Base-by-base conservation (phyloP, 2,797 vertebrate species). In the Ficedula albicollis region DNA sequence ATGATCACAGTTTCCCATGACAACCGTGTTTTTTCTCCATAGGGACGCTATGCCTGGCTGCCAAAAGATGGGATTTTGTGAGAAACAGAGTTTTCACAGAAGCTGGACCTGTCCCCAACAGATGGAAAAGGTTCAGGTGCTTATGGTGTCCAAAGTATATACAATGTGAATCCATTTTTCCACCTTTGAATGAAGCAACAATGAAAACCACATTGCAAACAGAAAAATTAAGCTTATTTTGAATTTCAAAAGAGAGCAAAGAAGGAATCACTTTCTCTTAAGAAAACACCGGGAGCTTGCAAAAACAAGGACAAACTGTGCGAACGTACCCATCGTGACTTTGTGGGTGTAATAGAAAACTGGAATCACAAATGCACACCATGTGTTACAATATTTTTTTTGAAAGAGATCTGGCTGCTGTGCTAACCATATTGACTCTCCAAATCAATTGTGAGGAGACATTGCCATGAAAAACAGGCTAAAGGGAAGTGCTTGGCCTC, bases 211-310 rank as follows among this genome's bases (percentile, higher is more conserved):
- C 26, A 48, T 7, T 70, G 39, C 44, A 92, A 92, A 36, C 18
- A 64, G 55, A 75, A 89, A 94, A 76, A 72, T 3, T 27, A n/a
- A 48, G 73, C 52, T 60, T 48, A 6, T 64, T 94, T 67, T 74
- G 63, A 49, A 91, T 87, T 90, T 89, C 83, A 92, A 69, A 95
- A 49, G 43, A 84, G 64, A 94, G 63, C 23, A 77, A 95, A 68
- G 29, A 54, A 83, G 46, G 32, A 69, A 55, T 79, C 55, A 1
- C 22, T 94, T 88, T 89, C 67, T 69, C 80, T 69, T 62, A 62
- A 64, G 41, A 62, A 75, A 56, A n/a, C 27, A 91, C 10, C 85
- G 60, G 82, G 29, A 86, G 44, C 76, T 69, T 78, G 22, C 54
- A 84, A 75, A 69, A 89, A 63, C 49, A 88, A 82, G 64, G 60